These are phyloP conservation scores for Pandemis heparana DNA, from an alignment of 2,888 invertebrate species.

Conservation along the genomic window DNA sequence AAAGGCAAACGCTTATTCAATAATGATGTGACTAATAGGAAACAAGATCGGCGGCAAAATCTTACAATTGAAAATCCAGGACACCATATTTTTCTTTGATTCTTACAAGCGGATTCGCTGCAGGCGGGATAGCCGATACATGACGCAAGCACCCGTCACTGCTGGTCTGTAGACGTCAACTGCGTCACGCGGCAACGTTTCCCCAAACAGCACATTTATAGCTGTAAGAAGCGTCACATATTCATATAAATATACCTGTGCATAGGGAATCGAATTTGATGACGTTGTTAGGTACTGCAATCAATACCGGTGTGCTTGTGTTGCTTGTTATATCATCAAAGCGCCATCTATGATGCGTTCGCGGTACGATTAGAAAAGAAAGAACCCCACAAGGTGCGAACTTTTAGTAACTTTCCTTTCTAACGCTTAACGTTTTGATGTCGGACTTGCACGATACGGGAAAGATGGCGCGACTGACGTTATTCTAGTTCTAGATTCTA, in stretches of 20 bases:
- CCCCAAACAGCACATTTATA: slow-evolving; percentile 25
- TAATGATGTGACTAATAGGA: background rate
- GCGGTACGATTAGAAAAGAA: slow-evolving; percentile 10
- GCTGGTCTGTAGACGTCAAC: slow-evolving; percentile 34
- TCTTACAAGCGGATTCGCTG: slow-evolving; percentile 14
- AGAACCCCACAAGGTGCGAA: slow-evolving; percentile 12
- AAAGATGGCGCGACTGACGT: slow-evolving; percentile 33
- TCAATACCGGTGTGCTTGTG: slow-evolving; percentile 26
- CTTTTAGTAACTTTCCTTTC: slow-evolving; percentile 12
- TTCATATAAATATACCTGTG: slow-evolving; percentile 16
- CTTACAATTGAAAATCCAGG: background rate
- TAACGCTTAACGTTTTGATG: background rate
- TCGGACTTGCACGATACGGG: background rate
- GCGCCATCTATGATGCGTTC: slow-evolving; percentile 32
- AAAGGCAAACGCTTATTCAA: background rate
- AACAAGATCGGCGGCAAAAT: background rate
- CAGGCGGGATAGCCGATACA: slow-evolving; percentile 11
- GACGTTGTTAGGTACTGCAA: slow-evolving; percentile 29
- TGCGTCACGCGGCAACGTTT: slow-evolving; percentile 32
- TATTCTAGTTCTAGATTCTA: background rate
- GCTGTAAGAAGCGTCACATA: slow-evolving; percentile 4
- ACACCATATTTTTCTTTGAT: background rate
- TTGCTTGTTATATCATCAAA: background rate
- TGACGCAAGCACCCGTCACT: slow-evolving; percentile 39
- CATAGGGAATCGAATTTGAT: slow-evolving; percentile 8